Evolutionary conservation across 2,888 invertebrate species (phyloP).

Genomic region (Dolomedes plantarius): DNA sequence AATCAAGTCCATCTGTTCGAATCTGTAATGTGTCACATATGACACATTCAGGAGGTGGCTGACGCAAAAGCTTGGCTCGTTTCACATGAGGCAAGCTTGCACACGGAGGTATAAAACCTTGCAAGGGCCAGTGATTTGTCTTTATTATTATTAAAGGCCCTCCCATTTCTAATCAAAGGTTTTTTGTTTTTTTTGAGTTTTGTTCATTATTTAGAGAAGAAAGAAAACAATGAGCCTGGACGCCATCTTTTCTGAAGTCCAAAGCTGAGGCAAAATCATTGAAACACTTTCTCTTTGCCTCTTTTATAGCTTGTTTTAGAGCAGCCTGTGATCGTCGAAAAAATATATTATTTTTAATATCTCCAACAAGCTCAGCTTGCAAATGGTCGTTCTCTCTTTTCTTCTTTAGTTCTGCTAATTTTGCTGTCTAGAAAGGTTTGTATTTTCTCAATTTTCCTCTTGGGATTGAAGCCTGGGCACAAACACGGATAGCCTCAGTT

Average conservation of each 20-base stretch:
- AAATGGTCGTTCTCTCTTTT: background rate
- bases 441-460: constrained; percentile 17
- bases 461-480: background rate
- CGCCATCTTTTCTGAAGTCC: constrained; percentile 2
- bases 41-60: too few species aligned
- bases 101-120: too few species aligned
- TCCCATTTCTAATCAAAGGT: background rate
- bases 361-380: too few species aligned
- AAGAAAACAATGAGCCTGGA: background rate
- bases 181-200: background rate
- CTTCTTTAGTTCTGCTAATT: background rate
- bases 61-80: too few species aligned
- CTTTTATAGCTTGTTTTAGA: constrained; percentile 6
- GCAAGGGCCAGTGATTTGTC: background rate
- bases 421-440: constrained; percentile 13
- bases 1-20: too few species aligned
- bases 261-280: too few species aligned
- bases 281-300: constrained; percentile 2
- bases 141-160: background rate
- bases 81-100: too few species aligned
- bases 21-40: too few species aligned
- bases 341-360: too few species aligned
- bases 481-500: constrained; percentile 3
- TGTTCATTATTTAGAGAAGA: background rate
- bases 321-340: background rate